Evolutionary conservation across 2,113 vertebrate species (phyloP).

Genomic region (Macrotis lagotis): DNA sequence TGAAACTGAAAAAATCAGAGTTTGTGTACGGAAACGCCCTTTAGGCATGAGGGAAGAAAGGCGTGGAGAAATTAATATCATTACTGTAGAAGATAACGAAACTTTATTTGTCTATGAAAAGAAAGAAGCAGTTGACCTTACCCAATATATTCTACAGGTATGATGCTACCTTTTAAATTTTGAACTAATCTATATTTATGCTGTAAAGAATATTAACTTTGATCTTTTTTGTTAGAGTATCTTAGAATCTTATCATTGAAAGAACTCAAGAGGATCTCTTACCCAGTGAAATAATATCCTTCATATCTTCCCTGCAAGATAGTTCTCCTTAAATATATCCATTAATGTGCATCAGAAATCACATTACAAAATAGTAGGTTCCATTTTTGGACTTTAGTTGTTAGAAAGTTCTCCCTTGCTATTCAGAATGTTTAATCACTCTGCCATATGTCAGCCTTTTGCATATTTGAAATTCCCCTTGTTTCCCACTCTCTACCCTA

Average conservation of each 20-base stretch:
- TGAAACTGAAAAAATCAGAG: constrained; percentile 88
- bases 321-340: neutral
- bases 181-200: constrained; percentile 29
- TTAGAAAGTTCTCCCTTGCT: neutral
- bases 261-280: neutral
- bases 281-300: neutral
- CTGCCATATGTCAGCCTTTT: neutral
- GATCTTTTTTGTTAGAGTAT: constrained; percentile 56
- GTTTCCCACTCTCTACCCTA: neutral
- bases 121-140: constrained; percentile 93
- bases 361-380: neutral
- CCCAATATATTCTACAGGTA: constrained; percentile 93
- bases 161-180: constrained; percentile 6
- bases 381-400: neutral
- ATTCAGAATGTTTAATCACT: neutral
- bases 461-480: neutral
- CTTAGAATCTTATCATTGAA: neutral
- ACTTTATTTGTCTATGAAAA: constrained; percentile 90
- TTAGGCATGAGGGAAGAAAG: constrained; percentile 84
- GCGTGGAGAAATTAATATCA: constrained; percentile 88
- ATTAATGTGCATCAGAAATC: neutral
- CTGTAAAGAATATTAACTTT: constrained; percentile 20
- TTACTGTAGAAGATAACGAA: constrained; percentile 86
- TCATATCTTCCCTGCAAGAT: neutral
- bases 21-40: constrained; percentile 93